These are phyloP conservation scores for Coleophora flavipennella DNA, from an alignment of 2,888 invertebrate species.

Conservation along the genomic window DNA sequence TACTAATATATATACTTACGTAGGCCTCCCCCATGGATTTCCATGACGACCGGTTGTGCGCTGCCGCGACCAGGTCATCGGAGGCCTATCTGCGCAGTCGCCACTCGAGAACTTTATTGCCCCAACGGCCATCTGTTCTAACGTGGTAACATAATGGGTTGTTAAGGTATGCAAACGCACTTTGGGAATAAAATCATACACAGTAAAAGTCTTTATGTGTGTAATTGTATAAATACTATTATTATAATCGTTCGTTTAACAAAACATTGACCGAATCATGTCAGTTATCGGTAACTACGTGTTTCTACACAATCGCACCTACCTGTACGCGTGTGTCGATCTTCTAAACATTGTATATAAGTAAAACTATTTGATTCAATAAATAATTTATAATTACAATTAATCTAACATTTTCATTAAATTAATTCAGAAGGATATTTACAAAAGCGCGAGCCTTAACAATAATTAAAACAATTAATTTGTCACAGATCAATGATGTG, in stretches of 20 bases:
- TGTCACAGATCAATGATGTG: not conserved
- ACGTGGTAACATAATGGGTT: no score
- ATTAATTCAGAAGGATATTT: conserved; percentile 30
- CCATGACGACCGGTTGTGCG: no score
- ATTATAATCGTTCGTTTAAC: conserved; percentile 10
- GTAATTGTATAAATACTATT: conserved; percentile 17
- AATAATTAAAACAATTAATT: conserved; percentile 2
- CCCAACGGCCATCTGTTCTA: no score
- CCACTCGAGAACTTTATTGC: no score
- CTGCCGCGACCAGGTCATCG: no score
- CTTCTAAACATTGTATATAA: conserved; percentile 24
- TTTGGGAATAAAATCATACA: conserved; percentile 15
- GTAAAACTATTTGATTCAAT: conserved; percentile 21
- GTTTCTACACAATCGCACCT: conserved; percentile 10
- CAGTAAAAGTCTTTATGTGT: conserved; percentile 21
- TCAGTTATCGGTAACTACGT: conserved; percentile 25
- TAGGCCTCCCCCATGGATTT: no score
- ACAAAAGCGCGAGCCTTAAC: conserved; percentile 41
- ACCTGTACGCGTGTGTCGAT: conserved; percentile 15
- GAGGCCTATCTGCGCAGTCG: no score
- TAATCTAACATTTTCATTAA: conserved; percentile 7
- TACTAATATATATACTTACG: no score
- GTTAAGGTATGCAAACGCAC: no score
- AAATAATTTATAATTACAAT: conserved; percentile 36
- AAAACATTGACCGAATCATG: conserved; percentile 16